A percentile compares a stretch with the other conserved stretches of the same genome.
Evolutionary conservation across 2,797 vertebrate genomes (phyloP).

Genomic region (Lacerta bilineata): DNA sequence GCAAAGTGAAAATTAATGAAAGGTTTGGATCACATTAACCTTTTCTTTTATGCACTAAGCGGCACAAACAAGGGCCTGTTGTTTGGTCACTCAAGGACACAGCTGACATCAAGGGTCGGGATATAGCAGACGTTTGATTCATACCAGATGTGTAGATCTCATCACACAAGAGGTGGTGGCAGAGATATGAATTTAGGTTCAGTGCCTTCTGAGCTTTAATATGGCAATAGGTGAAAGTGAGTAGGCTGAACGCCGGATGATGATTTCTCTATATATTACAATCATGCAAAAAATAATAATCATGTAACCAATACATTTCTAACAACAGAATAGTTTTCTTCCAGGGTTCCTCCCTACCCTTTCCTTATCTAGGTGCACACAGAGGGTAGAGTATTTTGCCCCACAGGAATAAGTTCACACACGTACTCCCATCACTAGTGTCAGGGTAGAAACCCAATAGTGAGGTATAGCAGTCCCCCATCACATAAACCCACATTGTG

Average conservation of each 20-base stretch:
- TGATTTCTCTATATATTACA: neutral
- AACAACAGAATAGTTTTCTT: neutral
- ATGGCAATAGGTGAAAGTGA: conserved; percentile 3
- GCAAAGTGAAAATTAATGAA: conserved; percentile 59
- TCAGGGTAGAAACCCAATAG: neutral
- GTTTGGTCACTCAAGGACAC: conserved; percentile 41
- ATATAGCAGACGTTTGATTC: conserved; percentile 19
- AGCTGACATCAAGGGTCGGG: conserved; percentile 2
- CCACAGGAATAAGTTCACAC: neutral
- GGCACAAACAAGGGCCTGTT: conserved; percentile 11
- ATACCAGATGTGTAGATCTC: conserved; percentile 31
- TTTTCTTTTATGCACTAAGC: conserved; percentile 27
- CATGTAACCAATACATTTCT: neutral
- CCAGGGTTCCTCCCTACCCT: neutral
- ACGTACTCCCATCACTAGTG: neutral
- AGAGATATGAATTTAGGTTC: conserved; percentile 24
- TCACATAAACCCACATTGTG: neutral
- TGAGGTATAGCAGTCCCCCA: neutral
- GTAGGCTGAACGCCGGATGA: neutral
- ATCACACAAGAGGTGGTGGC: conserved; percentile 18
- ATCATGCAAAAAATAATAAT: neutral
- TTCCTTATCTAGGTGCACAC: neutral
- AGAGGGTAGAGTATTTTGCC: neutral
- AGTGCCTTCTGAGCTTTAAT: conserved; percentile 1
- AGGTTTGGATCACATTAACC: conserved; percentile 57